Base-by-base conservation (phyloP, 64 coral and sea anemone genomes). In the Trachythela sp. region DNA sequence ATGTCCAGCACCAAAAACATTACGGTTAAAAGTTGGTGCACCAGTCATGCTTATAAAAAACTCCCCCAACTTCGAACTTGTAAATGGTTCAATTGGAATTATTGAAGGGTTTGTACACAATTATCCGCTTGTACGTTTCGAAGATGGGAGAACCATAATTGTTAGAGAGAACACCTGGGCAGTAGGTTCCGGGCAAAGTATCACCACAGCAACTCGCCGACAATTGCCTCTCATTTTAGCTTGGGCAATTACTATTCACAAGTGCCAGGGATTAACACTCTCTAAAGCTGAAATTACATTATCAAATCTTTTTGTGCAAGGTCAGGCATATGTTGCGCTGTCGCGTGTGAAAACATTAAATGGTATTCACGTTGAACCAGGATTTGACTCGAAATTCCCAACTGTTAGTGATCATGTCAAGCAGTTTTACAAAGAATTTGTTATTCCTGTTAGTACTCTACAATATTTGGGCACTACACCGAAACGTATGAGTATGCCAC, bases 111-210 rank as follows among this genome's bases (percentile, higher is more conserved):
- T 88, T 68, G 87, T 88, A 26, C 48, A 75, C 38, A 88, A 71
- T 35, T 88, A 71, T 88, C 87, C 87, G 27, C 87, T 71, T 20
- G 87, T 88, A 41, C 30, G 72, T 49, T 88, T 88, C 58, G 59
- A 71, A 88, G 64, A 88, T 75, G 13, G 87, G 13, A 10, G 58
- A 58, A 88, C 36, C 36, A 54, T 88, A 9, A 72, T 88, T 39
- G 58, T 88, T 49, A 17, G 58, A 54, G 87, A 88, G 64, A 34
- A 2, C 24, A 75, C 24, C 39, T 88, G 51, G 48, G 29, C 11
- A 71, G 42, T 70, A 54, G 18, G 18, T 39, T 24, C 39, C 15
- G 64, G 72, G 26, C 49, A 52, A 52, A 51, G 85, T 51, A 18
- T 56, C 15, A 38, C 38, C 39, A 38, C 36, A 42, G 80, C 89